These are phyloP conservation scores for Hippocampus kuda DNA, from an alignment of 2,797 vertebrate genomes.

Conservation along the genomic window DNA sequence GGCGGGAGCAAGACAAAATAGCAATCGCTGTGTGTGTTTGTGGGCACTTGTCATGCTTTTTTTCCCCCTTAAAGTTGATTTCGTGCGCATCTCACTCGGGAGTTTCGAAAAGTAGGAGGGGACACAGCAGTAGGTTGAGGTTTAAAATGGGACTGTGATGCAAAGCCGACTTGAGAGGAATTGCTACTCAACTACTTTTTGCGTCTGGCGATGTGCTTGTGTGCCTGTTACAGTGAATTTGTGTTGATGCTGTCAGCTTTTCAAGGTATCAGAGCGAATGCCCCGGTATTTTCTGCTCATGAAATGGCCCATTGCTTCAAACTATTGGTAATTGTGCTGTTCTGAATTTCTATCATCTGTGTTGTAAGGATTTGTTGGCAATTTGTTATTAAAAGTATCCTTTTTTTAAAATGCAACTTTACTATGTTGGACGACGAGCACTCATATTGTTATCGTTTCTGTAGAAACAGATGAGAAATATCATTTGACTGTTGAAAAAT, in stretches of 20 bases:
- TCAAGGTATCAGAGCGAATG: conserved; percentile 38
- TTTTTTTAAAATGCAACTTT: neutral
- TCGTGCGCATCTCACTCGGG: conserved; percentile 27
- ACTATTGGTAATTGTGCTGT: conserved; percentile 18
- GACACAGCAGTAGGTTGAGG: conserved; percentile 37
- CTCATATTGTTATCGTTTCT: too few relatives aligned
- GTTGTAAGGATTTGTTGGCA: neutral
- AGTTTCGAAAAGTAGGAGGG: conserved; percentile 47
- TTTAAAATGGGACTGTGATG: conserved; percentile 44
- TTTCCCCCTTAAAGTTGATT: conserved; percentile 12
- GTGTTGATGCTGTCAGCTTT: conserved; percentile 47
- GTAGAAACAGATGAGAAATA: too few relatives aligned
- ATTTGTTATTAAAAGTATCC: neutral
- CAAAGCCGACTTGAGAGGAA: conserved; percentile 46
- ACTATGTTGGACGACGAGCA: too few relatives aligned
- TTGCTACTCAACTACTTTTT: conserved; percentile 37
- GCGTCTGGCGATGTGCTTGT: conserved; percentile 17
- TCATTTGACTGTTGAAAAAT: too few relatives aligned
- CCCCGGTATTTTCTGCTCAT: conserved; percentile 29
- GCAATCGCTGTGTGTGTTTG: conserved; percentile 7
- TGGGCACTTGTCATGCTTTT: conserved; percentile 17
- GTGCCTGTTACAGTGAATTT: conserved; percentile 24
- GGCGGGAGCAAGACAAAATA: neutral
- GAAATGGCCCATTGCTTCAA: neutral
- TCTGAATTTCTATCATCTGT: neutral